phyloP scores from a whole-genome alignment of 2,113 vertebrate species.

The Malurus cyaneus region DNA sequence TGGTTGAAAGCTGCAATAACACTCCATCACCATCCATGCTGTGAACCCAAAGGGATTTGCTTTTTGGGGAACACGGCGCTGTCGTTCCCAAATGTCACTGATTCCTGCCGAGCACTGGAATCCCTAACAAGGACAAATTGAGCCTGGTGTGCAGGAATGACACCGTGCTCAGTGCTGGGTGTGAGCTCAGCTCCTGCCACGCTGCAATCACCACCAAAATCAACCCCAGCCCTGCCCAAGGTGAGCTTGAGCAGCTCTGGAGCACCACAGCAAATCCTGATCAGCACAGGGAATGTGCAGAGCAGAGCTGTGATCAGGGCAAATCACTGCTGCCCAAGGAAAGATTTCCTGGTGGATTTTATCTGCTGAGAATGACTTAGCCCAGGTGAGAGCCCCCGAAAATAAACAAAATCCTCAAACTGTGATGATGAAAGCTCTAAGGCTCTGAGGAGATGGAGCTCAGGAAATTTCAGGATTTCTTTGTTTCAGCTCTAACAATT shows the following conservation, averaged over 20 bases:
- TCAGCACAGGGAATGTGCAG: background rate
- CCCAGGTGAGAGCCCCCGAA: background rate
- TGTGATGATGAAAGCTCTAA: background rate
- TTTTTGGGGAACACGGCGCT: background rate
- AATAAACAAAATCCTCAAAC: conserved; percentile 29
- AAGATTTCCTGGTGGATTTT: background rate
- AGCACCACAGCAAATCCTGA: background rate
- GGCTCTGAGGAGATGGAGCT: background rate
- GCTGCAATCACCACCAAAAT: background rate
- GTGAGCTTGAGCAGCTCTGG: background rate
- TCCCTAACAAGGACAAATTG: background rate
- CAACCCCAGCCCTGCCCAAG: background rate
- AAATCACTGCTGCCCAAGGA: conserved; percentile 9
- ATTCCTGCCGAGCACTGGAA: background rate
- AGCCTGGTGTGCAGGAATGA: background rate
- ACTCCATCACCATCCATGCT: background rate
- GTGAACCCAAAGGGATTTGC: background rate
- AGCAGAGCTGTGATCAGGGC: background rate
- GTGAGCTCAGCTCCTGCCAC: conserved; percentile 9
- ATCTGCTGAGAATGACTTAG: background rate
- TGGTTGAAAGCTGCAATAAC: background rate
- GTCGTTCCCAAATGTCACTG: background rate
- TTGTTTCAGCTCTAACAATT: background rate
- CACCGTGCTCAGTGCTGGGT: background rate
- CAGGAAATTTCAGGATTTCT: background rate